Evolutionary conservation across 2,888 invertebrate species (phyloP).

Genomic region (Temnothorax rugatulus): DNA sequence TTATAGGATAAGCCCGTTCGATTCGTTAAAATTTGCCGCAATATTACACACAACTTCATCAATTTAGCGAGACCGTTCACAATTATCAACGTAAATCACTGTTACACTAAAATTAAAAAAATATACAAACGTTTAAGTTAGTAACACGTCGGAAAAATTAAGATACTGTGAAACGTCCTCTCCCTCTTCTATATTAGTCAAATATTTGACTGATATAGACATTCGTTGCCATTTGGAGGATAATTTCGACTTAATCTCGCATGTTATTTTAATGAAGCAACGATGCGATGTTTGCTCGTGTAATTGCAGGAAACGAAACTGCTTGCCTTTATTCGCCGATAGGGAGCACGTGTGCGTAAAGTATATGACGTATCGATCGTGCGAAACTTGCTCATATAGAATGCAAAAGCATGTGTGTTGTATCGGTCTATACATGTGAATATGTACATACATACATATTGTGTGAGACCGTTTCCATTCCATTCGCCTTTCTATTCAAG

Average conservation of each 20-base stretch:
- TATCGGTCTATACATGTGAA: constrained; percentile 12
- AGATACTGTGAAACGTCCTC: not conserved
- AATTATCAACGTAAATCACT: constrained; percentile 19
- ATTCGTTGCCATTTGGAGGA: not conserved
- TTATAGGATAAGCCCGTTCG: not conserved
- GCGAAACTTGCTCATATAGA: constrained; percentile 15
- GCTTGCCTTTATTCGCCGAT: constrained; percentile 31
- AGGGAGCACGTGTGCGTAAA: constrained; percentile 24
- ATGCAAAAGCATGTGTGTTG: constrained; percentile 21
- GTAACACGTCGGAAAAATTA: not conserved
- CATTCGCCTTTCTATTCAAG: constrained; percentile 43
- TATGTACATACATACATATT: not conserved
- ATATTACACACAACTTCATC: constrained; percentile 15
- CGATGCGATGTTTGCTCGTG: constrained; percentile 21
- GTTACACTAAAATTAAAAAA: not conserved
- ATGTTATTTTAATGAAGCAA: constrained; percentile 41
- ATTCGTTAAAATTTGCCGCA: constrained; percentile 36
- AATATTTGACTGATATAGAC: not conserved
- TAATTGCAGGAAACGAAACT: constrained; percentile 46
- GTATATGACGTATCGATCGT: constrained; percentile 48
- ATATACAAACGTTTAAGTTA: not conserved
- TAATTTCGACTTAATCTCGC: not conserved
- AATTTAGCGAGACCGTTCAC: not conserved
- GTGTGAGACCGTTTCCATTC: constrained; percentile 48
- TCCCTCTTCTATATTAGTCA: not conserved